These are phyloP conservation scores for Anas bernieri DNA, from an alignment of 2,797 vertebrate species.

Conservation along the genomic window DNA sequence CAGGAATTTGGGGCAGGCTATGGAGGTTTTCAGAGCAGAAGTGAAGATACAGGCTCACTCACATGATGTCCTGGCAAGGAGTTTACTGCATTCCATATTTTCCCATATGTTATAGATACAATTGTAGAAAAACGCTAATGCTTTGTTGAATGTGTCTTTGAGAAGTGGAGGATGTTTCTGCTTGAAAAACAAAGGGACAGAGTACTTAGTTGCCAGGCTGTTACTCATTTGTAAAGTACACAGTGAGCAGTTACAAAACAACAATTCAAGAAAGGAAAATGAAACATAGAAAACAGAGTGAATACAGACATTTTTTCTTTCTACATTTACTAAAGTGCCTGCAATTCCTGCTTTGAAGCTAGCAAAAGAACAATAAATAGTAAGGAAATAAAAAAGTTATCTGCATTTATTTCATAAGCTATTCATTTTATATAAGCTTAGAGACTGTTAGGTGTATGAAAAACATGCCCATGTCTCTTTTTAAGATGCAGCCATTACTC, in stretches of 20 bases:
- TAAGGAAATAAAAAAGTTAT: slow-evolving; percentile 37
- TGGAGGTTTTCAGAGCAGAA: neutral
- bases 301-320: slow-evolving; percentile 3
- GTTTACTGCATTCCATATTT: neutral
- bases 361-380: slow-evolving; percentile 14
- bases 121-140: neutral
- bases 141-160: slow-evolving; percentile 33
- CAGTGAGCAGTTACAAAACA: slow-evolving; percentile 23
- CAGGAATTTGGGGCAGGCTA: neutral
- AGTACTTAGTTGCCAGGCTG: neutral
- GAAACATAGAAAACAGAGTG: neutral
- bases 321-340: neutral
- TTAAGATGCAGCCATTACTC: neutral
- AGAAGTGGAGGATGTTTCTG: slow-evolving; percentile 40
- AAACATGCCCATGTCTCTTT: neutral
- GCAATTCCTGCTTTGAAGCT: slow-evolving; percentile 9
- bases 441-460: slow-evolving; percentile 5
- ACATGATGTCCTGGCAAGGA: neutral
- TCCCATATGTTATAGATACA: neutral
- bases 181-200: slow-evolving; percentile 8
- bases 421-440: slow-evolving; percentile 20
- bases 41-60: neutral
- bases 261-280: slow-evolving; percentile 4
- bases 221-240: neutral
- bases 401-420: slow-evolving; percentile 25